These are phyloP conservation scores for Phocides pigmalion DNA, from an alignment of 1,140 invertebrate species.

Conservation along the genomic window DNA sequence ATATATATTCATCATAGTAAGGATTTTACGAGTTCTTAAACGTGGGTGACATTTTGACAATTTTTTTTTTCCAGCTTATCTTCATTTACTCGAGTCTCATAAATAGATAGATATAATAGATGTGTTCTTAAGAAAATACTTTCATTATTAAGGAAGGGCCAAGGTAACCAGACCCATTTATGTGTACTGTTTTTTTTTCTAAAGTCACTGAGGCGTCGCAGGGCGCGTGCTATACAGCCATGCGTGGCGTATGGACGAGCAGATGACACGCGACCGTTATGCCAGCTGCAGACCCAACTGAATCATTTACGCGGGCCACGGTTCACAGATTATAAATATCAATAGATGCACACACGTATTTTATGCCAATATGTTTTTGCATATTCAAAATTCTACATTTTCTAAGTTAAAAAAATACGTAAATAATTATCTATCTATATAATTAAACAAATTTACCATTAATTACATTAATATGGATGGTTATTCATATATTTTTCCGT, in stretches of 20 bases:
- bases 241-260: constrained; percentile 63
- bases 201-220: constrained; percentile 29
- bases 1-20: too few species aligned
- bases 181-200: constrained; percentile 16
- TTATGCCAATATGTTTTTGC: constrained; percentile 15
- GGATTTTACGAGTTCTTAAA: too few species aligned
- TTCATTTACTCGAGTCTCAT: too few species aligned
- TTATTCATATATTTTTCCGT: too few species aligned
- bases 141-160: neutral
- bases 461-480: too few species aligned
- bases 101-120: neutral
- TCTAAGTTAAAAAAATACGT: too few species aligned
- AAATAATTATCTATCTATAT: constrained; percentile 16
- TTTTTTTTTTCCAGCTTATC: too few species aligned
- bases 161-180: constrained; percentile 13
- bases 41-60: too few species aligned
- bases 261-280: constrained; percentile 82
- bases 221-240: constrained; percentile 72
- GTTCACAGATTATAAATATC: constrained; percentile 24
- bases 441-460: too few species aligned
- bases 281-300: constrained; percentile 65
- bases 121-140: neutral
- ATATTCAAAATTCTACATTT: too few species aligned
- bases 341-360: constrained; percentile 15
- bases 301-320: constrained; percentile 25